These are phyloP conservation scores for Ctena decussata DNA, from an alignment of 2,888 invertebrate species.

Conservation along the genomic window DNA sequence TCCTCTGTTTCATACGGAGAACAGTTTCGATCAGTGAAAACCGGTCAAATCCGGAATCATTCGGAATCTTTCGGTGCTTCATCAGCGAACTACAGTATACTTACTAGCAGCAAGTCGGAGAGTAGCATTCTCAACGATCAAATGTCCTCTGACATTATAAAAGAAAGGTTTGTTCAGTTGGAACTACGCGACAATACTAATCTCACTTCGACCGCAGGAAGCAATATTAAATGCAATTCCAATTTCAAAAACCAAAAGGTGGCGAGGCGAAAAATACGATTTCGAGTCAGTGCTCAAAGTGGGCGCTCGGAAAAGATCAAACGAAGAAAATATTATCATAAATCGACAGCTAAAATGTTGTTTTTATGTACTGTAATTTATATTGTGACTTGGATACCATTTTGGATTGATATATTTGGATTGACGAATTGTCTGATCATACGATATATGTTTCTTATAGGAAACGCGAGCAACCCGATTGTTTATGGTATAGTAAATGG, in stretches of 20 bases:
- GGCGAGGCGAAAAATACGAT: neutral
- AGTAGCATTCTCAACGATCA: too few relatives aligned
- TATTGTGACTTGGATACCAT: constrained; percentile 79
- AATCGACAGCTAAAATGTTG: constrained; percentile 78
- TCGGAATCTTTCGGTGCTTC: too few relatives aligned
- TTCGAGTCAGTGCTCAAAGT: neutral
- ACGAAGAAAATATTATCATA: constrained; percentile 60
- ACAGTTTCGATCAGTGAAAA: neutral
- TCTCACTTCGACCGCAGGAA: too few relatives aligned
- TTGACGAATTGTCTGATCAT: constrained; percentile 69
- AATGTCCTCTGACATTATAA: neutral
- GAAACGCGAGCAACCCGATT: constrained; percentile 77
- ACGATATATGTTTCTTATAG: constrained; percentile 76
- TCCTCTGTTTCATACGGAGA: neutral
- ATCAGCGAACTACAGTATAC: too few relatives aligned
- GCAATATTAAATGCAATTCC: too few relatives aligned
- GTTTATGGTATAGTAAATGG: constrained; percentile 78
- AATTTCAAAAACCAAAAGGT: neutral
- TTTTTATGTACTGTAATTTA: constrained; percentile 79
- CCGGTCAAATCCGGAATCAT: neutral
- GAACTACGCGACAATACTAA: neutral
- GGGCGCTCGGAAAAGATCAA: constrained; percentile 22
- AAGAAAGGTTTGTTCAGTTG: neutral
- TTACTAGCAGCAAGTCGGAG: too few relatives aligned
- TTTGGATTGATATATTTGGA: constrained; percentile 79